Base-by-base conservation (phyloP, 2,888 invertebrate genomes). In the Zhuqinia jingwanae region DNA sequence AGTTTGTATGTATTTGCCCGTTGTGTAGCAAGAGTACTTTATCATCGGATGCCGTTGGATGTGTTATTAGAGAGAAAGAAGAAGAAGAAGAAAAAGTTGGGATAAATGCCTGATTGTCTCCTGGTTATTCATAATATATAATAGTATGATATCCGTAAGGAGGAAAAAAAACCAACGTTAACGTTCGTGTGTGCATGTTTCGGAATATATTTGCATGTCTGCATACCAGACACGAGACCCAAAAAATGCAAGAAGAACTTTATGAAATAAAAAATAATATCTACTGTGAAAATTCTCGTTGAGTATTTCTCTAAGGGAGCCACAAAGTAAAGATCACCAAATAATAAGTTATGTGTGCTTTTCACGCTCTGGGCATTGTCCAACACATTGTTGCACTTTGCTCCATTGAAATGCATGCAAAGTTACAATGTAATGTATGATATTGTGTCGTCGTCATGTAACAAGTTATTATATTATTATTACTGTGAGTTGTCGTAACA, bases 371-470 rank as follows among this genome's bases (percentile, higher is more conserved):
- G n/a, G n/a, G n/a, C n/a, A n/a, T n/a, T n/a, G n/a, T n/a, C n/a
- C n/a, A n/a, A n/a, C n/a, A n/a, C n/a, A n/a, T n/a, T n/a, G n/a
- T n/a, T n/a, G n/a, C n/a, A n/a, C n/a, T n/a, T n/a, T n/a, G n/a
- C n/a, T n/a, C n/a, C n/a, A n/a, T n/a, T n/a, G n/a, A n/a, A n/a
- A n/a, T 63, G 10, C 63, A 63, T 30, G 60, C 30, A 10, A 30
- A 30, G n/a, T n/a, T 30, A n/a, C 2, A n/a, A n/a, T 63, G 27
- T 10, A 22, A 25, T 63, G 27, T 15, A 15, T 27, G 27, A 30
- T 63, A 30, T 63, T 20, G 17, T 63, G 63, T 63, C 63, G 22
- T 63, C 47, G n/a, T 53, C 63, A 6, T 63, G 30, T 63, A 63
- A 30, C 63, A 63, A 63, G 63, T 63, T 63, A 30, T 30, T 63